phyloP scores from a whole-genome alignment of 2,888 invertebrate species.

The Andrena chrysosceles region DNA sequence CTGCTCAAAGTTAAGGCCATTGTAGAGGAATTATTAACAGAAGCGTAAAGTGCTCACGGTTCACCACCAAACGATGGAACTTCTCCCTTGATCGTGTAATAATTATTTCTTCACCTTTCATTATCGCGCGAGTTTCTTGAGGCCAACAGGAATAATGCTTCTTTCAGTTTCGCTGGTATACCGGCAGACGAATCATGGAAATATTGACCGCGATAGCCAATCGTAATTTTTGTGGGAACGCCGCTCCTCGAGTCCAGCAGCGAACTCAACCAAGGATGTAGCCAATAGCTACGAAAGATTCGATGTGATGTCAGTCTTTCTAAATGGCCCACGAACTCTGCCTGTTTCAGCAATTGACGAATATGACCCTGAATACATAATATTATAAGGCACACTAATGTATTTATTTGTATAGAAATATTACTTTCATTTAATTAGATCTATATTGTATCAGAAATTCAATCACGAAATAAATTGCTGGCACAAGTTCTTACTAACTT shows the following conservation, averaged over 20 bases:
- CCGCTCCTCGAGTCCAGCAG: constrained; percentile 59
- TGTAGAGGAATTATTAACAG: constrained; percentile 37
- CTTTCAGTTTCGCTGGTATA: constrained; percentile 59
- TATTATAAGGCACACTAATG: neutral
- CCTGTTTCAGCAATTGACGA: constrained; percentile 77
- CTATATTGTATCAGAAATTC: too few species aligned
- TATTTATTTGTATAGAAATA: too few species aligned
- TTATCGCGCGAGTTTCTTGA: constrained; percentile 37
- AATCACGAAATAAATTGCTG: too few species aligned
- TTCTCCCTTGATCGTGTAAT: constrained; percentile 7
- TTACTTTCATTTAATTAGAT: too few species aligned
- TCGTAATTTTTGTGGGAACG: constrained; percentile 67
- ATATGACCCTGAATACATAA: constrained; percentile 72
- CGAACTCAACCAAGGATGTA: constrained; percentile 60
- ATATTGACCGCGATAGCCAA: constrained; percentile 59
- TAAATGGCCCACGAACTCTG: constrained; percentile 80
- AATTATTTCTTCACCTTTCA: constrained; percentile 34
- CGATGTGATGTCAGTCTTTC: constrained; percentile 74
- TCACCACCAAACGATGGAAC: constrained; percentile 22
- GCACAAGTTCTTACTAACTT: neutral
- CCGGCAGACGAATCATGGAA: constrained; percentile 48
- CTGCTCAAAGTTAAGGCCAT: neutral
- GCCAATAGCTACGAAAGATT: constrained; percentile 69
- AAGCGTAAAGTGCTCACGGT: constrained; percentile 29
- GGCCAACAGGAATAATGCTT: constrained; percentile 68